phyloP scores from a whole-genome alignment of 1,140 invertebrate genomes.

The Belonocnema kinseyi region DNA sequence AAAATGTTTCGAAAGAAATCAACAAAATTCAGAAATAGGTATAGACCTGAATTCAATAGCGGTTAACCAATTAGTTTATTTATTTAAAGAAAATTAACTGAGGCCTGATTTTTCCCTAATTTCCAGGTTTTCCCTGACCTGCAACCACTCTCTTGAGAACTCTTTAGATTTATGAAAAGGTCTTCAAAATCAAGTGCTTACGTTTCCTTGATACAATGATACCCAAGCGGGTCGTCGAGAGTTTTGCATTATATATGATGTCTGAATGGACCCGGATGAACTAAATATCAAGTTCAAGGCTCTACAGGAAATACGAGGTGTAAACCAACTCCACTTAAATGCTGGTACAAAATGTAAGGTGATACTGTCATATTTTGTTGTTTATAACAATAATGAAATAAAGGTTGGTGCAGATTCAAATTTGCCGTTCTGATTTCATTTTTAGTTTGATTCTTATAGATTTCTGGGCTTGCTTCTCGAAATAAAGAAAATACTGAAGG shows the following conservation, averaged over 20 bases:
- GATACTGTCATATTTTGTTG: background rate
- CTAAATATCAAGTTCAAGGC: constrained; percentile 26
- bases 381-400: background rate
- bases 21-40: too few species aligned
- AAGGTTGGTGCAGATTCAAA: too few species aligned
- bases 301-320: background rate
- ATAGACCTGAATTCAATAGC: too few species aligned
- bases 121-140: too few species aligned
- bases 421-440: too few species aligned
- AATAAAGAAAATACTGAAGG: background rate
- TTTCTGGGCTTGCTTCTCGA: too few species aligned
- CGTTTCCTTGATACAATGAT: constrained; percentile 9
- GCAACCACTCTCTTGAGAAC: too few species aligned
- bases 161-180: background rate
- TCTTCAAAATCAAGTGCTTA: background rate
- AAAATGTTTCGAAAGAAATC: too few species aligned
- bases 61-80: too few species aligned
- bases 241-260: constrained; percentile 12
- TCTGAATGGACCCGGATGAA: constrained; percentile 23
- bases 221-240: constrained; percentile 17
- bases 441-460: too few species aligned
- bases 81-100: too few species aligned
- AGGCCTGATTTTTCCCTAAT: too few species aligned
- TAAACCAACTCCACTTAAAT: constrained; percentile 11
- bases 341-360: background rate